Conservation (phyloP, 2,797 vertebrate species). For the Trichosurus vulpecula region DNA sequence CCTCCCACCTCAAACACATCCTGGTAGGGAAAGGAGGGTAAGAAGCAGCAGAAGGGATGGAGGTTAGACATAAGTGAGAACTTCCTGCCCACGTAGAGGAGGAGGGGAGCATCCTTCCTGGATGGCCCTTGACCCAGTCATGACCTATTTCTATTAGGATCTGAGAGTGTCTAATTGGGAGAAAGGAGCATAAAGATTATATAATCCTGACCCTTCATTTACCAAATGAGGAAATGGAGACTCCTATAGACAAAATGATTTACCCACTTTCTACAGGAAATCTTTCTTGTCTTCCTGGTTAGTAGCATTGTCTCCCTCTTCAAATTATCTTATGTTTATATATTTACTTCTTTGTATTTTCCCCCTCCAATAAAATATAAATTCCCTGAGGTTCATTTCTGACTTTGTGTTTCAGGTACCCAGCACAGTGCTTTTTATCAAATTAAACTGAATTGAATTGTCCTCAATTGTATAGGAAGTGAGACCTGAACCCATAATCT, state of each 20-base stretch:
- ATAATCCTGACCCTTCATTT: not conserved
- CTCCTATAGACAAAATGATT: too few species aligned
- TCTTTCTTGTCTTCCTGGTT: not conserved
- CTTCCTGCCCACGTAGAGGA: not conserved
- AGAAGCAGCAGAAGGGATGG: not conserved
- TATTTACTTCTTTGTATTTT: not conserved
- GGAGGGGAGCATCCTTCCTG: not conserved
- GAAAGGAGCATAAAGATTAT: not conserved
- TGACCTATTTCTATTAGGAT: not conserved
- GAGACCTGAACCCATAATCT: not conserved
- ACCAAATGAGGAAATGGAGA: not conserved
- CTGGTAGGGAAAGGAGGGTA: not conserved
- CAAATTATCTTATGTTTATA: not conserved
- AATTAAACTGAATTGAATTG: not conserved
- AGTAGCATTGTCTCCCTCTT: not conserved
- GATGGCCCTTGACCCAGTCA: not conserved
- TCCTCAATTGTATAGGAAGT: not conserved
- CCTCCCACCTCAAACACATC: not conserved
- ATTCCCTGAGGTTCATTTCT: not conserved
- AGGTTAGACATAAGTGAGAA: not conserved
- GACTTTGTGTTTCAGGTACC: not conserved
- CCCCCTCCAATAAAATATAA: not conserved
- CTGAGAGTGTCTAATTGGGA: not conserved
- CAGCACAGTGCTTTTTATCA: not conserved
- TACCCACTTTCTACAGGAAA: not conserved